These are phyloP conservation scores for Wasmannia auropunctata DNA, from an alignment of 1,140 invertebrate species.

Conservation along the genomic window DNA sequence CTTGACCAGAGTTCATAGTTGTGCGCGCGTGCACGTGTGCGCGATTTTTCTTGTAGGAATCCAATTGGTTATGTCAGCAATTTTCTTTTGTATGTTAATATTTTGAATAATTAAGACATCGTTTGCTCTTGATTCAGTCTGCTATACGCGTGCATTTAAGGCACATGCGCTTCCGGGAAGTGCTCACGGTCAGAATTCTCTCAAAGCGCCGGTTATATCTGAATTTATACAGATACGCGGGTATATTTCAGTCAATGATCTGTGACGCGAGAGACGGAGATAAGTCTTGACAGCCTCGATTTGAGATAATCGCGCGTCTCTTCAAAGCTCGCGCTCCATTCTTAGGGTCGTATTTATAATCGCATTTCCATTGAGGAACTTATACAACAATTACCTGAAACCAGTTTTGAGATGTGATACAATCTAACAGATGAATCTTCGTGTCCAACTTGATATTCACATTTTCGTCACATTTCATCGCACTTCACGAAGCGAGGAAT, in stretches of 20 bases:
- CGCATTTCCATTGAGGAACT: not conserved
- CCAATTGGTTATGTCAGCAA: not conserved
- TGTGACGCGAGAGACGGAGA: slow-evolving; percentile 73
- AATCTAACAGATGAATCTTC: not conserved
- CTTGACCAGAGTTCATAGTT: not conserved
- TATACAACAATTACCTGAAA: too few relatives aligned
- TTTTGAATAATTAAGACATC: slow-evolving; percentile 9
- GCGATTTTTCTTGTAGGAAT: not conserved
- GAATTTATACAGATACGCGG: slow-evolving; percentile 75
- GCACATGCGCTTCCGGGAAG: slow-evolving; percentile 80
- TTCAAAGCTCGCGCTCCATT: slow-evolving; percentile 15
- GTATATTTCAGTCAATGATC: slow-evolving; percentile 73
- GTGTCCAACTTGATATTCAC: not conserved
- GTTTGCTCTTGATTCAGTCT: not conserved
- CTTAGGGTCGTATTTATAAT: not conserved
- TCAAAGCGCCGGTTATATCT: slow-evolving; percentile 76
- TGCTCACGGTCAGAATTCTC: slow-evolving; percentile 67
- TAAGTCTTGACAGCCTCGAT: slow-evolving; percentile 67
- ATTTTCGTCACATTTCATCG: not conserved
- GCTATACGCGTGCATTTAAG: slow-evolving; percentile 28
- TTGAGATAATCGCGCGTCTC: slow-evolving; percentile 52
- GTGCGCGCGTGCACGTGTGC: not conserved
- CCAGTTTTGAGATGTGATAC: not conserved
- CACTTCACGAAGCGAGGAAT: not conserved
- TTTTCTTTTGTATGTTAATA: not conserved